phyloP scores from a whole-genome alignment of 2,888 invertebrate genomes.

The Drosophila lutescens region DNA sequence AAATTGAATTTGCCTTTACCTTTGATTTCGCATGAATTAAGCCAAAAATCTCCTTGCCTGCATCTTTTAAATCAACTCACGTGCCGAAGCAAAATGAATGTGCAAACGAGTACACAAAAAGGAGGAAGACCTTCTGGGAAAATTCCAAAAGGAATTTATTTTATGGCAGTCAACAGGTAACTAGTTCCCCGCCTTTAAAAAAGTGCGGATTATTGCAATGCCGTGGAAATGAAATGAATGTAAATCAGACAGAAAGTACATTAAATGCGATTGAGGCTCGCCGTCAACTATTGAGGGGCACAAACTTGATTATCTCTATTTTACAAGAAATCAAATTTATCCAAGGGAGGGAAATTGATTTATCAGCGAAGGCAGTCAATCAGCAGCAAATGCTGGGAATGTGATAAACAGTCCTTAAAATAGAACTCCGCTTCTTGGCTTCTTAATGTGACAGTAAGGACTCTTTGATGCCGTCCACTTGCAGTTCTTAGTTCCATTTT shows the following conservation, averaged over 20 bases:
- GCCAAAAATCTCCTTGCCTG: slow-evolving; percentile 13
- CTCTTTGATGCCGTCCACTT: not conserved
- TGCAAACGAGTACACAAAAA: slow-evolving; percentile 14
- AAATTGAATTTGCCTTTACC: slow-evolving; percentile 48
- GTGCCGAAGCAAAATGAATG: slow-evolving; percentile 23
- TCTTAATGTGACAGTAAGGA: not conserved
- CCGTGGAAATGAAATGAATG: slow-evolving; percentile 37
- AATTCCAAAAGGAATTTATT: slow-evolving; percentile 28
- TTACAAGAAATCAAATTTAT: slow-evolving; percentile 44
- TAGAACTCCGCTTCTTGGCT: not conserved
- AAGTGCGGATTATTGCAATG: slow-evolving; percentile 33
- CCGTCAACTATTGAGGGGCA: slow-evolving; percentile 10
- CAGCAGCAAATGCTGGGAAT: not conserved
- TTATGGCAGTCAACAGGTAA: slow-evolving; percentile 53
- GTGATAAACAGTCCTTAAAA: not conserved
- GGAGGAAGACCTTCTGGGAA: slow-evolving; percentile 24
- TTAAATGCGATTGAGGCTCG: slow-evolving; percentile 46
- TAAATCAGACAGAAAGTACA: slow-evolving; percentile 41
- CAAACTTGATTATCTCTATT: slow-evolving; percentile 46
- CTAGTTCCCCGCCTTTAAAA: not conserved
- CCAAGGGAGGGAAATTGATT: slow-evolving; percentile 48
- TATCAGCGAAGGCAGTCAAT: slow-evolving; percentile 37
- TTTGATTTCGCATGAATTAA: slow-evolving; percentile 50
- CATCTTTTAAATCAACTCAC: slow-evolving; percentile 46
- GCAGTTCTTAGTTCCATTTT: no score